Evolutionary conservation across 2,797 vertebrate species (phyloP), one percentile per base, ranked within the genome.

Genomic region (Sebastes trivittatus): DNA sequence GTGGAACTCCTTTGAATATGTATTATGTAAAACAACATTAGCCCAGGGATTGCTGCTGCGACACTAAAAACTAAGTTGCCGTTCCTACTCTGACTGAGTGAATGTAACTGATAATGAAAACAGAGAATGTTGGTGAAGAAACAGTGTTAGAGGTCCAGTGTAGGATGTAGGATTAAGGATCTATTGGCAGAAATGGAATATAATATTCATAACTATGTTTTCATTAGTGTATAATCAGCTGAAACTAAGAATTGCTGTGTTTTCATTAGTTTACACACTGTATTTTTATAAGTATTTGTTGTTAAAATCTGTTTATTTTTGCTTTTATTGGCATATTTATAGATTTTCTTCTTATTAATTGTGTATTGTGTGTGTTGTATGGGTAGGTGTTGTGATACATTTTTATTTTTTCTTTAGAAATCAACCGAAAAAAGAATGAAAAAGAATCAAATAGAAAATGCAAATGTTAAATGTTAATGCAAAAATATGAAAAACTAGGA

Each of bases 381-480:
- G 25, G 56, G 56, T 59, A 16, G 18, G 10, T 32, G 38, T 20
- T n/a, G 27, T 30, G 61, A 63, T 14, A 23, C 3, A 42, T 38
- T 29, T 29, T 27, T 5, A 42, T 42, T 16, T 42, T 42, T 42
- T 42, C 14, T 14, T 42, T 3, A 42, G 38, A 7, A 8, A 22
- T 34, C 49, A 52, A 52, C 49, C 8, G 9, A 23, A 23, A 23
- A 23, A 23, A 23, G 23, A 23, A 23, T 23, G 23, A 55, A 20
- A 61, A 55, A 11, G 46, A 30, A 69, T 63, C 4, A 32, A 78
- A 78, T 36, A 60, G 30, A 78, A 71, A 78, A 54, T 61, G 69
- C 27, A 66, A 80, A 61, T 56, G n/a, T 78, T 46, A 77, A 87
- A 78, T 70, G 56, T 73, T 75, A 62, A 83, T 72, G 63, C 36